phyloP scores from a whole-genome alignment of 2,797 vertebrate species.

The Cottoperca gobio region DNA sequence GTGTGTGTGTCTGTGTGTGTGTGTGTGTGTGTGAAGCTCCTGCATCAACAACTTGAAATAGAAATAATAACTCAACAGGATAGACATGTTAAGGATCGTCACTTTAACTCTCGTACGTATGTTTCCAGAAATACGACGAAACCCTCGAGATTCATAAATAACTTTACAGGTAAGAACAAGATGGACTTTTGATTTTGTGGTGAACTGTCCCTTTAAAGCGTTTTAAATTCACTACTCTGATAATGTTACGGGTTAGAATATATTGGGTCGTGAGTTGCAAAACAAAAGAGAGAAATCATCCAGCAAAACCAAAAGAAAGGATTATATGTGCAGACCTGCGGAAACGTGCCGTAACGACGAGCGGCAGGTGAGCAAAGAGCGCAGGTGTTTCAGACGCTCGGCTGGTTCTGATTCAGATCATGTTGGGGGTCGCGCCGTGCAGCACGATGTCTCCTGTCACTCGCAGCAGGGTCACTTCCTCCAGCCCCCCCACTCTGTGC shows the following conservation, averaged over 20 bases:
- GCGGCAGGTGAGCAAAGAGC: slow-evolving; percentile 38
- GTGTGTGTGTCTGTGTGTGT: too few relatives aligned
- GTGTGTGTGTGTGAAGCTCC: too few relatives aligned
- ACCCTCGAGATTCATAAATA: too few relatives aligned
- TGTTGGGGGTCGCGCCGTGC: slow-evolving; percentile 80
- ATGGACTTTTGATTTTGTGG: too few relatives aligned
- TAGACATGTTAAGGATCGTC: too few relatives aligned
- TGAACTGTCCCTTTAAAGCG: background rate
- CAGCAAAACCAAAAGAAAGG: slow-evolving; percentile 33
- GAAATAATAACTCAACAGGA: too few relatives aligned
- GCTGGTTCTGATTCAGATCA: slow-evolving; percentile 86
- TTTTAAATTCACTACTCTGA: slow-evolving; percentile 38
- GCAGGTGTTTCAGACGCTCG: slow-evolving; percentile 10
- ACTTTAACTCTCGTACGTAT: too few relatives aligned
- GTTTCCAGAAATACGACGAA: too few relatives aligned
- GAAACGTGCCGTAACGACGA: slow-evolving; percentile 43
- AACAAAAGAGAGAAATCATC: slow-evolving; percentile 21
- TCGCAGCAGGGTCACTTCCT: slow-evolving; percentile 85
- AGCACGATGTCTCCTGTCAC: slow-evolving; percentile 89
- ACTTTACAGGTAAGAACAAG: too few relatives aligned
- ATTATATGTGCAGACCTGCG: slow-evolving; percentile 36
- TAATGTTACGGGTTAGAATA: slow-evolving; percentile 37
- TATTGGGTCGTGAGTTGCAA: slow-evolving; percentile 40
- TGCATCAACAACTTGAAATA: too few relatives aligned
- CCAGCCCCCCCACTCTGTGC: slow-evolving; percentile 87